Evolutionary conservation across 2,113 vertebrate species (phyloP).

Genomic region (Amphiprion ocellaris): DNA sequence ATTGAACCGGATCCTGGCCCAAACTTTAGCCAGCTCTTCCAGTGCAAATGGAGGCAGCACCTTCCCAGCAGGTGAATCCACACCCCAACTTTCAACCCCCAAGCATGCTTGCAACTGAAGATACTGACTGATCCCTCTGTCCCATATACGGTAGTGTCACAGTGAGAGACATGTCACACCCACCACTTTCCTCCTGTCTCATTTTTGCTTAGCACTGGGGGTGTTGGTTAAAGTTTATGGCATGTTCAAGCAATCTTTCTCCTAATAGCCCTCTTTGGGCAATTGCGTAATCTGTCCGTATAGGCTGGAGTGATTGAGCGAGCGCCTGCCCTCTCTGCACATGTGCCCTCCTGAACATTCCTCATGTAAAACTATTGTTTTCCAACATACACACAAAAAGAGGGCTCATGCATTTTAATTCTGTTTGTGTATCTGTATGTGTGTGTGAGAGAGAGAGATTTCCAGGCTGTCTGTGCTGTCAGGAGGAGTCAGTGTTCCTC

Average conservation of each 20-base stretch:
- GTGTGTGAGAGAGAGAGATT: slow-evolving; percentile 10
- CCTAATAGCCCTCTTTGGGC: not conserved
- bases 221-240: slow-evolving; percentile 44
- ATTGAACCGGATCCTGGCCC: too few relatives aligned
- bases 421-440: slow-evolving; percentile 13
- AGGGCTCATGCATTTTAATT: slow-evolving; percentile 11
- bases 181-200: slow-evolving; percentile 4
- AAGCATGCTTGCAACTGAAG: not conserved
- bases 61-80: slow-evolving; percentile 56
- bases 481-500: slow-evolving; percentile 56
- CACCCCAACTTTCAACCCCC: not conserved
- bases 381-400: not conserved
- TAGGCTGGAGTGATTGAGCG: not conserved
- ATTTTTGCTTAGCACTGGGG: not conserved
- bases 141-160: slow-evolving; percentile 78
- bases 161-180: slow-evolving; percentile 35
- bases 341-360: not conserved
- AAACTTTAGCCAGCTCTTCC: slow-evolving; percentile 22
- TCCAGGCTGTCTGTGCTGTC: slow-evolving; percentile 56
- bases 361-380: slow-evolving; percentile 3
- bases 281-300: not conserved
- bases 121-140: slow-evolving; percentile 27
- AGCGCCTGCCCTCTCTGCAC: not conserved
- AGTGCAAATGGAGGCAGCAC: slow-evolving; percentile 14
- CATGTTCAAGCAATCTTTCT: slow-evolving; percentile 28